Evolutionary conservation across 2,888 invertebrate species (phyloP), one percentile per base, ranked within the genome.

Genomic region (Ptilodon capucinus): DNA sequence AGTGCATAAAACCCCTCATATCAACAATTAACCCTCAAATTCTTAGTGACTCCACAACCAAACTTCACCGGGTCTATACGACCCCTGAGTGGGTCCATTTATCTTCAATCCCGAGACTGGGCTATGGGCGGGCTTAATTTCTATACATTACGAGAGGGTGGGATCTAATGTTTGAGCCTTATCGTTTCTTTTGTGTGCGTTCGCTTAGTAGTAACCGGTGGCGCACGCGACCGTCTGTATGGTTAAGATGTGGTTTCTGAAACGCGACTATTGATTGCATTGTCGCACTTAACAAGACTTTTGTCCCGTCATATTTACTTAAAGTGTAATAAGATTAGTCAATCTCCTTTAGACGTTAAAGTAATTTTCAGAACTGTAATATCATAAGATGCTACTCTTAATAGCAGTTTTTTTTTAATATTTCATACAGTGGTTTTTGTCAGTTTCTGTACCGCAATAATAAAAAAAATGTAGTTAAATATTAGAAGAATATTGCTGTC

Each of bases 121-220:
- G 46, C 53, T 53, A 48, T 45, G 48, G 46, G 52, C 64, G 64
- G 72, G 69, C 71, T 72, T 78, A 80, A 79, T 79, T 76, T 72
- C 69, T 74, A 60, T 76, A 76, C 78, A 71, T 75, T 71, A 75
- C 65, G 53, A 60, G 64, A 66, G 71, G 67, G 74, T 75, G 67
- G 16, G 57, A 64, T 54, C 65, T 80, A 79, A 80, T 76, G 76
- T 63, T 49, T 56, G 62, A 60, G 58, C 67, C 74, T 78, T 78
- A 78, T 76, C 71, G 75, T 66, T 79, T 74, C 80, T 80, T 79
- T 81, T 81, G 81, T 81, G 71, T 66, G 63, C 13, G 71, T 68
- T 71, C 76, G 73, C 71, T 76, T 73, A 65, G 63, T 68, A 54
- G 63, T 70, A 70, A 69, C 67, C 67, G 62, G 70, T 66, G 64